Evolutionary conservation across 2,797 vertebrate genomes (phyloP), one percentile per base, ranked within the genome.

Genomic region (Chaetophractus vellerosus): DNA sequence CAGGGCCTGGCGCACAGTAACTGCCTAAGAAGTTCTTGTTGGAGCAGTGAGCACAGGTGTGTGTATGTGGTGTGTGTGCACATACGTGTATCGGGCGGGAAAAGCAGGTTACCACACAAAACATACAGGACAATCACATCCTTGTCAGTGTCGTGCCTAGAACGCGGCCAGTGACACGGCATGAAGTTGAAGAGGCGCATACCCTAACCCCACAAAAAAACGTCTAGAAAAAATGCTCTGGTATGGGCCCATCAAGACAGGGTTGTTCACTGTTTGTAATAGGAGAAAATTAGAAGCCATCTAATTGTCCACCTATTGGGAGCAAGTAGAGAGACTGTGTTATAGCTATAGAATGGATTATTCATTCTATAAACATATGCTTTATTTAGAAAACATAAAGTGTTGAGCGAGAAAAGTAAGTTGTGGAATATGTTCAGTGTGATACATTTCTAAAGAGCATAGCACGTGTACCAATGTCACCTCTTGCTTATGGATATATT

Each of bases 1-100:
- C 59, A 79, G 6, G 9, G 57, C 11, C 23, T 3, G 15, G 15
- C 24, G 36, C 31, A 24, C 0, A 0, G 8, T 33, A 36, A 48
- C 81, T 19, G 8, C 45, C 84, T 31, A 16, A 31, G 33, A 45
- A 83, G 41, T 71, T 10, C 48, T 52, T 85, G 50, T 55, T 36
- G 63, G 50, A 63, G 66, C 57, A 9, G 7, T 2, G 28, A 26
- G 4, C 8, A n/a, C 36, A 2, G 7, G 41, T 21, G 26, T 28
- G 8, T 1, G 14, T 26, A 0, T 21, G 45, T 18, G 7, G 45
- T 0, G 1, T 38, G 28, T 57, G 36, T 8, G 28, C 52, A 9
- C 10, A 3, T 2, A 33, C 28, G 48, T 31, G 24, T 1, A 0
- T 6, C 21, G 16, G 33, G 36, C 59, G 38, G 76, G 23, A 48